phyloP scores from a whole-genome alignment of 2,888 invertebrate genomes.

The Cosmopolites sordidus region DNA sequence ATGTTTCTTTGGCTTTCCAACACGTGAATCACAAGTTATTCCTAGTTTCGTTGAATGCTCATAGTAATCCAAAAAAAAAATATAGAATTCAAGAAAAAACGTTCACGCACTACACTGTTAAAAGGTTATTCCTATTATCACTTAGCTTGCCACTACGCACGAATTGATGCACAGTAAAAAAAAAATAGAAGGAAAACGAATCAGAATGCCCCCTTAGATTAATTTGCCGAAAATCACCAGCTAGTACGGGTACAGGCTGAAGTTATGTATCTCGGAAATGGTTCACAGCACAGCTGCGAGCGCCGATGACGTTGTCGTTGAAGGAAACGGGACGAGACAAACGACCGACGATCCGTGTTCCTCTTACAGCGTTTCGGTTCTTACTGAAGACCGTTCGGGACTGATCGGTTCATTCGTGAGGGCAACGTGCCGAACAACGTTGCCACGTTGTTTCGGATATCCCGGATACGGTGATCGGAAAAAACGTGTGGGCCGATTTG shows the following conservation, averaged over 20 bases:
- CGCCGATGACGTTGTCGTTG: constrained; percentile 10
- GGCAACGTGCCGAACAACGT: constrained; percentile 23
- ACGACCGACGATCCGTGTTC: constrained; percentile 7
- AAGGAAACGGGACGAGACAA: neutral
- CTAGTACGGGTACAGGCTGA: no score
- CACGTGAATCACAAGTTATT: neutral
- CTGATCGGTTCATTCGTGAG: constrained; percentile 25
- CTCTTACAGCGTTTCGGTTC: constrained; percentile 17
- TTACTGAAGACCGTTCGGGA: constrained; percentile 23
- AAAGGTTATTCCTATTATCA: constrained; percentile 19
- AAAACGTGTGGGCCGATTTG: neutral
- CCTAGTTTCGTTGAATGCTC: no score
- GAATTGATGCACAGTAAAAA: no score
- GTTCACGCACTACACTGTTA: constrained; percentile 19
- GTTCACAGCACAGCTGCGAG: constrained; percentile 4
- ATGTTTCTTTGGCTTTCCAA: neutral
- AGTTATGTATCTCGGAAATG: no score
- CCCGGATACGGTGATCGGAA: neutral
- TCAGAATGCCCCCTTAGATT: no score
- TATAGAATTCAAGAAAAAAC: neutral
- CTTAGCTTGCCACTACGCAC: neutral
- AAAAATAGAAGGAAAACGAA: no score
- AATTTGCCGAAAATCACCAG: no score
- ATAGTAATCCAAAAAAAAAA: neutral
- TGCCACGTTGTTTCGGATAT: constrained; percentile 5